These are phyloP conservation scores for Nymphalis polychloros DNA, from an alignment of 2,888 invertebrate genomes.

Conservation along the genomic window DNA sequence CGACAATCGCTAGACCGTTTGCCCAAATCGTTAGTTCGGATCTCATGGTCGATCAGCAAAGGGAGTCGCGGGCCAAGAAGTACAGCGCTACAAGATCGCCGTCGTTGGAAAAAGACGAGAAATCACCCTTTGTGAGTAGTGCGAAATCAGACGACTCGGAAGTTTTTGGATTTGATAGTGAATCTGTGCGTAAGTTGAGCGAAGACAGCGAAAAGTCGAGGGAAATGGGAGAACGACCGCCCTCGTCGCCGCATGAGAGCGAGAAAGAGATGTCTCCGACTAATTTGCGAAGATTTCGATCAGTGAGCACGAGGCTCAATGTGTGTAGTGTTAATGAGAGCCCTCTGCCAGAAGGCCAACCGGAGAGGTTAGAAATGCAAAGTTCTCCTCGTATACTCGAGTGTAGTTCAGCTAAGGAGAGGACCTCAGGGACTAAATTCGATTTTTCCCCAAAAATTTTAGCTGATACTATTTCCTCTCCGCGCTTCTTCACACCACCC, in stretches of 20 bases:
- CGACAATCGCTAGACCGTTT: conserved; percentile 66
- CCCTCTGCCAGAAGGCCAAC: conserved; percentile 57
- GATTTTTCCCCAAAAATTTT: conserved; percentile 73
- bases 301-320: conserved; percentile 71
- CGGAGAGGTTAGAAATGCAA: conserved; percentile 68
- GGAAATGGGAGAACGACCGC: conserved; percentile 42
- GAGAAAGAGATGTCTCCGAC: conserved; percentile 58
- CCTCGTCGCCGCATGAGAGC: conserved; percentile 53
- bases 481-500: conserved; percentile 74
- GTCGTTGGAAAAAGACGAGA: conserved; percentile 78
- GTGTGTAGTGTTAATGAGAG: conserved; percentile 67
- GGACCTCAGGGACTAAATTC: conserved; percentile 66
- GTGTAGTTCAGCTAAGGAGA: conserved; percentile 72
- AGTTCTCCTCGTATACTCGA: conserved; percentile 69
- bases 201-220: conserved; percentile 47
- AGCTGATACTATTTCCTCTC: conserved; percentile 66
- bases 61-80: conserved; percentile 65
- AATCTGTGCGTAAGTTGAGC: conserved; percentile 55
- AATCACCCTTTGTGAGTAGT: conserved; percentile 65
- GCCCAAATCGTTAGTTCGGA: conserved; percentile 64
- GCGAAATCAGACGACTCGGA: conserved; percentile 57
- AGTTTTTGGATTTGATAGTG: conserved; percentile 71
- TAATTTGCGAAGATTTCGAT: conserved; percentile 65
- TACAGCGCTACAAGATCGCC: conserved; percentile 75
- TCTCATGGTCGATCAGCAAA: conserved; percentile 59